phyloP scores from a whole-genome alignment of 2,113 vertebrate species.

The Melanerpes formicivorus region DNA sequence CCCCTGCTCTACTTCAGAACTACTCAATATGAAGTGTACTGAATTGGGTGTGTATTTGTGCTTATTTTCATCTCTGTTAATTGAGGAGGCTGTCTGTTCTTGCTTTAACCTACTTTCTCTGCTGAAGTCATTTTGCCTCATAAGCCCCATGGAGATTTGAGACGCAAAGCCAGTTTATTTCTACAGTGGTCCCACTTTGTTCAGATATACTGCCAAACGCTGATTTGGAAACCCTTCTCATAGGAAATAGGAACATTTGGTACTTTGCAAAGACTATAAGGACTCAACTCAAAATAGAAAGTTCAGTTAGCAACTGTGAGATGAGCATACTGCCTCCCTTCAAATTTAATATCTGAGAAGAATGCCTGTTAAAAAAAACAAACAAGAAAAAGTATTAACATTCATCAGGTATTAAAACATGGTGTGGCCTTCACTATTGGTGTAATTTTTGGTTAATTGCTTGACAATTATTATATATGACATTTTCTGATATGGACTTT shows the following conservation, averaged over 20 bases:
- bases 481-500: not conserved
- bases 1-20: not conserved
- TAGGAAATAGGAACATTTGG: slow-evolving; percentile 29
- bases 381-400: not conserved
- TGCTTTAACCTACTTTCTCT: slow-evolving; percentile 65
- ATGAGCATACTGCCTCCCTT: not conserved
- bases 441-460: not conserved
- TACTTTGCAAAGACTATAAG: not conserved
- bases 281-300: slow-evolving; percentile 26
- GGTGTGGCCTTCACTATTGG: not conserved
- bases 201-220: slow-evolving; percentile 59
- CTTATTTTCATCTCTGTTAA: slow-evolving; percentile 17
- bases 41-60: not conserved
- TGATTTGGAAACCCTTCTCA: slow-evolving; percentile 58
- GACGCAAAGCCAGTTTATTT: slow-evolving; percentile 71
- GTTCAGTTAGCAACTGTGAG: not conserved
- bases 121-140: slow-evolving; percentile 40
- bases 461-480: not conserved
- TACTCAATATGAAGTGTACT: not conserved
- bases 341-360: not conserved
- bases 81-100: slow-evolving; percentile 29
- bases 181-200: slow-evolving; percentile 29
- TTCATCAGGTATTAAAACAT: not conserved
- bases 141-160: slow-evolving; percentile 54
- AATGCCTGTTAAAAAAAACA: not conserved